Conservation (phyloP, 2,888 invertebrate genomes). For the Nomada fabriciana region DNA sequence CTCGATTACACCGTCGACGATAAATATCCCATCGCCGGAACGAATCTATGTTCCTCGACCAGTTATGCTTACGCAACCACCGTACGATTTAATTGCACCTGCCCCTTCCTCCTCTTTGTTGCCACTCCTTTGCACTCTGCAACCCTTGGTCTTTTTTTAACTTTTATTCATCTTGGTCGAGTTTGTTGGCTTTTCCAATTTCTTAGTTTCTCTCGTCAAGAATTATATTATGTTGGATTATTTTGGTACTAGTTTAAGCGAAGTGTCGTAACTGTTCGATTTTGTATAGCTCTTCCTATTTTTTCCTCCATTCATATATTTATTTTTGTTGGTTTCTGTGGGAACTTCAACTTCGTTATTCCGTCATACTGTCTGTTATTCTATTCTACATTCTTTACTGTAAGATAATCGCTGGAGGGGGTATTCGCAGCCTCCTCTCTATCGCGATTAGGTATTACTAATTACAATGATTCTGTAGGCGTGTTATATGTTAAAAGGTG, state of each 20-base stretch:
- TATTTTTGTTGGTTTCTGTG: neutral
- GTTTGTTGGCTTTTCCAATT: neutral
- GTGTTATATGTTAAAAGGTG: too few relatives aligned
- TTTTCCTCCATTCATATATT: neutral
- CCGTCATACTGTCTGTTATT: neutral
- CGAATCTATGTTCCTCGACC: constrained; percentile 47
- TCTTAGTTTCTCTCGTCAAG: too few relatives aligned
- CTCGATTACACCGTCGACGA: constrained; percentile 61
- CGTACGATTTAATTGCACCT: constrained; percentile 61
- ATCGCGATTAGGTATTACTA: too few relatives aligned
- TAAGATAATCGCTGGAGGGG: too few relatives aligned
- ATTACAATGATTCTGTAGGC: too few relatives aligned
- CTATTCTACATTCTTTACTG: neutral
- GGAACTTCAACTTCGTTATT: neutral
- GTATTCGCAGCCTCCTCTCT: too few relatives aligned
- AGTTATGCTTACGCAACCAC: constrained; percentile 51
- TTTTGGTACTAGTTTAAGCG: neutral
- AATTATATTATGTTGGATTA: too few relatives aligned
- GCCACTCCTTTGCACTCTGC: neutral
- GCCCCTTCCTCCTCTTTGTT: constrained; percentile 27
- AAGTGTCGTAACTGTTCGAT: neutral
- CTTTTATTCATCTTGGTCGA: neutral
- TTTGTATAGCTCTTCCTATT: neutral
- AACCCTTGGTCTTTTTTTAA: neutral
- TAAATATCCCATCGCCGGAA: constrained; percentile 57